These are phyloP conservation scores for Rhodophaea formosa DNA, from an alignment of 2,888 invertebrate species.

Conservation along the genomic window DNA sequence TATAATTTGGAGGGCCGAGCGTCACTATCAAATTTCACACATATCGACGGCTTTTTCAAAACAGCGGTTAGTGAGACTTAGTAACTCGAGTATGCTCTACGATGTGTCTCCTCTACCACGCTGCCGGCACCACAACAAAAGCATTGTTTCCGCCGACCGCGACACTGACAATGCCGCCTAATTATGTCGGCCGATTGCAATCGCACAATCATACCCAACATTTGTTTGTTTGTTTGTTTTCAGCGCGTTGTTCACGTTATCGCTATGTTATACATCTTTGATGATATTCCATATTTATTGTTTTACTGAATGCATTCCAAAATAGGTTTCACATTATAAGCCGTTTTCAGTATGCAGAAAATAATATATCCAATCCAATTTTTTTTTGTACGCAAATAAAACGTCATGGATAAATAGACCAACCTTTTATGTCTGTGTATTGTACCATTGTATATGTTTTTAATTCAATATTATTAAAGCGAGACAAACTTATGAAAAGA, in stretches of 20 bases:
- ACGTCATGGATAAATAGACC: no score
- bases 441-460: no score
- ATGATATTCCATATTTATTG: neutral
- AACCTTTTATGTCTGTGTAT: no score
- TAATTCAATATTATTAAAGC: no score
- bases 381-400: no score
- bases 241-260: neutral
- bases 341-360: no score
- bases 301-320: neutral
- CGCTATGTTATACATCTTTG: neutral
- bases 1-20: neutral
- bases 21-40: no score
- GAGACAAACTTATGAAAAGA: no score
- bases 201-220: constrained; percentile 39
- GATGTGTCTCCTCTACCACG: neutral
- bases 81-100: no score
- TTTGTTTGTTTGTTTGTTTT: constrained; percentile 12
- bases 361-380: no score
- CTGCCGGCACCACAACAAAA: neutral
- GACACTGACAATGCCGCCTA: constrained; percentile 48
- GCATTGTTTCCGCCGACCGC: constrained; percentile 33
- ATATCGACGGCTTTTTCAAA: no score
- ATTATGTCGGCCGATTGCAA: constrained; percentile 22
- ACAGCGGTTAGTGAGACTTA: no score
- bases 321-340: neutral